Base-by-base conservation (phyloP, 64 coral and sea anemone genomes). In the Acropora yongei region DNA sequence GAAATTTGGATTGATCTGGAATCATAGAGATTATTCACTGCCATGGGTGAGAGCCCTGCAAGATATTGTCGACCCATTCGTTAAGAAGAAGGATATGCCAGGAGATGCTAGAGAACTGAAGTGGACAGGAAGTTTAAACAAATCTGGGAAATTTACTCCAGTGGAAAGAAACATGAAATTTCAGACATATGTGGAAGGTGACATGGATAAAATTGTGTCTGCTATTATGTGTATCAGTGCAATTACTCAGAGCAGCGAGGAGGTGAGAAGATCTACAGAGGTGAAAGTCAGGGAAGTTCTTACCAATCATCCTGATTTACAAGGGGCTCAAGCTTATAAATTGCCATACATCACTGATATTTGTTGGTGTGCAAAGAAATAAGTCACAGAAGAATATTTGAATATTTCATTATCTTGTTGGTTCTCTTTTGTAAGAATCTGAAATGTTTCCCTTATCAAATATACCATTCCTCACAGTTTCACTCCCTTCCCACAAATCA, bases 1-100 rank as follows among this genome's bases (percentile, higher is more conserved):
- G 5, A 78, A 84, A 44, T 91, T 93, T 72, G 94, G 97, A 2
- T 53, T 96, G 48, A 94, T 96, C 66, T 96, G 97, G 97, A 90
- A 96, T 65, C 19, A 86, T 10, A 72, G 94, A 49, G 94, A 99
- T 74, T 72, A 30, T 3, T 78, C 87, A 6, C 84, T 99, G 44
- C 76, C 84, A 7, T 99, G 94, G 94, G 92, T 94, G 13, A 69
- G 51, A 5, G 85, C 93, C 18, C 86, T 96, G 48, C 93, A 99
- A 20, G 87, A 93, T 42, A 87, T 94, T 11, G 51, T 93, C 1
- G 61, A 85, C 68, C 82, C 82, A 20, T 85, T 85, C 72, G 82
- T 85, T 13, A 79, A 30, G 71, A 57, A 78, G 8, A 84, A 90
- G 67, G 87, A 90, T 39, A 75, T 77, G 41, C 44, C 75, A 9